phyloP scores from a whole-genome alignment of 1,140 invertebrate genomes.

The Semibalanus balanoides region DNA sequence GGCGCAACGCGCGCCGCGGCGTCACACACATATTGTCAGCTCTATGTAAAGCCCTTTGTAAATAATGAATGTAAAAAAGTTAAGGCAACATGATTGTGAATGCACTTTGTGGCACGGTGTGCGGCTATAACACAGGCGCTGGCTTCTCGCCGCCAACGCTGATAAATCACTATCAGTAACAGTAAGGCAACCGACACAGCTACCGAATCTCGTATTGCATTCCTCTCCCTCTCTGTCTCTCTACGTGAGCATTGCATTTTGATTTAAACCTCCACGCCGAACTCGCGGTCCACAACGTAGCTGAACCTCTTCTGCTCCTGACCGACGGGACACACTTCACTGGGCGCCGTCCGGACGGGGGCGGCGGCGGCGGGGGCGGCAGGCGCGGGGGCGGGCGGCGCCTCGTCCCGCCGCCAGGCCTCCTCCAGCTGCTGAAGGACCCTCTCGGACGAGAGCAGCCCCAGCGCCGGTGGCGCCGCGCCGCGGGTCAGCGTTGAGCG shows the following conservation, averaged over 20 bases:
- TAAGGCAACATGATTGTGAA: background rate
- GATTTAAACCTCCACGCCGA: background rate
- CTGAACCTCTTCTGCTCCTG: background rate
- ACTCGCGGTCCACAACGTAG: background rate
- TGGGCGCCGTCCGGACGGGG: no score
- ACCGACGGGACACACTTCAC: background rate
- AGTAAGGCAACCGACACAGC: background rate
- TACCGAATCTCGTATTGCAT: background rate
- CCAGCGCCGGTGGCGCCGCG: background rate
- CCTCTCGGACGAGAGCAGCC: background rate
- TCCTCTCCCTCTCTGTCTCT: background rate
- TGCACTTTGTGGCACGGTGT: background rate
- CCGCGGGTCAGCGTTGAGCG: background rate
- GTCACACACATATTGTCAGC: background rate
- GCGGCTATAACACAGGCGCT: background rate
- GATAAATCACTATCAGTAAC: background rate
- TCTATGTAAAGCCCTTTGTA: background rate
- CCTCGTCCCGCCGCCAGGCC: background rate
- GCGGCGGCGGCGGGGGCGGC: no score
- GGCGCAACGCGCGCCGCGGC: no score
- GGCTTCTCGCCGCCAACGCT: no score
- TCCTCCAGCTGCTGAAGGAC: background rate
- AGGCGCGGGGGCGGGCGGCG: no score
- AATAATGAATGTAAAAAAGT: background rate
- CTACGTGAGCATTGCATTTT: constrained; percentile 2